phyloP scores from a whole-genome alignment of 2,113 vertebrate species.

The Galbula dea region DNA sequence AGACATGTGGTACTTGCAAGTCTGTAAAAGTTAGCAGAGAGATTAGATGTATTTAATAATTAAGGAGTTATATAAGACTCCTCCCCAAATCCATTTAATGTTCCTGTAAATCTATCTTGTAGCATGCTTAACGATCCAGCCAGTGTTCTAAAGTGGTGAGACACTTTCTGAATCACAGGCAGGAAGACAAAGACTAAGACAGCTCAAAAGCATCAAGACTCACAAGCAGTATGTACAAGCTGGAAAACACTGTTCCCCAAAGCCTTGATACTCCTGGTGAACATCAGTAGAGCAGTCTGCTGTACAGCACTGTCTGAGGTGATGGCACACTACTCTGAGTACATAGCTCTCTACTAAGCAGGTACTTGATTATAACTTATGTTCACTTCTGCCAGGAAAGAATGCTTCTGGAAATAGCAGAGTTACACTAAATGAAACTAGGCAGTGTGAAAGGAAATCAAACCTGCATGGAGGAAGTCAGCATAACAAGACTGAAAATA shows the following conservation, averaged over 20 bases:
- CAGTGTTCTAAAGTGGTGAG: not conserved
- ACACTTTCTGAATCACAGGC: accelerated
- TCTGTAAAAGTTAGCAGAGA: slow-evolving; percentile 25
- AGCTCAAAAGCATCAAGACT: not conserved
- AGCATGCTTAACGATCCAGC: not conserved
- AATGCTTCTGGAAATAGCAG: not conserved
- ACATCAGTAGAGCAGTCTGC: not conserved
- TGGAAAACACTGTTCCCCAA: not conserved
- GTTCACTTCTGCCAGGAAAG: not conserved
- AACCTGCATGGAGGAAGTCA: not conserved
- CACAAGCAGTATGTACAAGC: not conserved
- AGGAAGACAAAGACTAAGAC: not conserved
- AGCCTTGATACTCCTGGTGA: not conserved
- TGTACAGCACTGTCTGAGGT: not conserved
- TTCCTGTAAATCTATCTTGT: slow-evolving; percentile 26
- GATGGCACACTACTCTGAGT: not conserved
- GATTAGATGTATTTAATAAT: slow-evolving; percentile 43
- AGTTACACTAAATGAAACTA: not conserved
- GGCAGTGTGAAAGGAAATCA: not conserved
- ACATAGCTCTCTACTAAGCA: not conserved
- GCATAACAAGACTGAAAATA: not conserved
- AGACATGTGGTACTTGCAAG: not conserved
- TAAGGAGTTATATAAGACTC: slow-evolving; percentile 27
- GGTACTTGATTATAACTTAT: not conserved
- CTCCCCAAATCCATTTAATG: slow-evolving; percentile 3